Evolutionary conservation across 2,888 invertebrate genomes (phyloP), one percentile per base, ranked within the genome.

Genomic region (Melanchra persicariae): DNA sequence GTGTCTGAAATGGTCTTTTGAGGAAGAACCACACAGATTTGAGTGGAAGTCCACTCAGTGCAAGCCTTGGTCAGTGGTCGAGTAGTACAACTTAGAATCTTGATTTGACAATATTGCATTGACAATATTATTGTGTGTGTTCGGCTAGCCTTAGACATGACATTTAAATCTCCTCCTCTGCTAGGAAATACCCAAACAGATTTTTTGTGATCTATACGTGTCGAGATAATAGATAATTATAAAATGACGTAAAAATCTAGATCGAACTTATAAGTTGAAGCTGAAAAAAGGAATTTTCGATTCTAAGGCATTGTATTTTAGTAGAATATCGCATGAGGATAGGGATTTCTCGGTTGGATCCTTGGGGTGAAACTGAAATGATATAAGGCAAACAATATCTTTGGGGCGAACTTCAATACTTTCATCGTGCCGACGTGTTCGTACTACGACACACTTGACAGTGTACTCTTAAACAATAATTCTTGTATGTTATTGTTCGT

Each of bases 331-430:
- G 66, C 1, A 17, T 43, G 37, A 45, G 5, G 1, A 12, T 45
- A n/a, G 8, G n/a, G 15, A 22, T 47, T 52, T 67, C 30, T 40
- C 37, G 2, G 37, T 24, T 15, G 34, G 34, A 30, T 26, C 43
- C 43, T 43, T 52, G 58, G 26, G 61, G 22, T 12, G 40, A 62
- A 65, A 62, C 60, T 76, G 62, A 62, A 70, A 54, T 70, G 57
- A 74, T 54, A 47, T 52, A 65, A 51, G 7, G 17, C 43, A 65
- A 59, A 59, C 30, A 60, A 60, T 55, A 26, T 63, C 62, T 70
- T 51, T 47, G 17, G 15, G n/a, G 22, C 54, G n/a, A 54, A 43
- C 58, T 66, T 62, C 45, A 70, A 77, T 57, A 70, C 55, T 63
- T 66, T 26, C 47, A 37, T 61, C 1, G 19, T 19, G 19, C 19